Conservation (phyloP, 2,797 vertebrate species). For the Chromis chromis region DNA sequence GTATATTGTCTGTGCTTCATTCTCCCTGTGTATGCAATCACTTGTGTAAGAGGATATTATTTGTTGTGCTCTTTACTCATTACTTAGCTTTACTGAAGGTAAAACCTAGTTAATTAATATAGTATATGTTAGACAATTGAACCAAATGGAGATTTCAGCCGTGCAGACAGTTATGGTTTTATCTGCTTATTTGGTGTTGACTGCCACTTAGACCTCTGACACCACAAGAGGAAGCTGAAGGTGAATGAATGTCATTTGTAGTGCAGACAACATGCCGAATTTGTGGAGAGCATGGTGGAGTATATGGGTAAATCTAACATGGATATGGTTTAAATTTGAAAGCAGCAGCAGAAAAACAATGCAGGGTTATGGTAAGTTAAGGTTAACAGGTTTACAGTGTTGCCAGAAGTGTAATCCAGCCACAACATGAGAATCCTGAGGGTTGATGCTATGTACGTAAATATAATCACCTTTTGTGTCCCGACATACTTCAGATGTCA, state of each 20-base stretch:
- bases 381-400: background rate
- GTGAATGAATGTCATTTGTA: background rate
- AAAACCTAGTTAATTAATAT: no score
- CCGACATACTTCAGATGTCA: slow-evolving; percentile 35
- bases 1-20: background rate
- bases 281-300: no score
- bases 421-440: background rate
- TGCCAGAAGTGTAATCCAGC: background rate
- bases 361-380: background rate
- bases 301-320: no score
- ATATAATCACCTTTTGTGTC: slow-evolving; percentile 32
- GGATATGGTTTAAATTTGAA: no score
- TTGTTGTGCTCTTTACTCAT: background rate
- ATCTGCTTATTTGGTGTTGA: slow-evolving; percentile 1
- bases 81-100: no score
- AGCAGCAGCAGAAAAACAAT: background rate
- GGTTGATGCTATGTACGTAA: slow-evolving; percentile 8
- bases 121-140: no score
- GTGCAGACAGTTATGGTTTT: background rate
- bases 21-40: slow-evolving; percentile 1
- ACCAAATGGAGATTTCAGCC: no score
- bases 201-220: background rate
- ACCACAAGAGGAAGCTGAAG: background rate
- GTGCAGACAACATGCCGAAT: background rate
- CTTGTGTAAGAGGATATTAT: background rate